Evolutionary conservation across 2,888 invertebrate species (phyloP).

Genomic region (Creontiades dilutus): DNA sequence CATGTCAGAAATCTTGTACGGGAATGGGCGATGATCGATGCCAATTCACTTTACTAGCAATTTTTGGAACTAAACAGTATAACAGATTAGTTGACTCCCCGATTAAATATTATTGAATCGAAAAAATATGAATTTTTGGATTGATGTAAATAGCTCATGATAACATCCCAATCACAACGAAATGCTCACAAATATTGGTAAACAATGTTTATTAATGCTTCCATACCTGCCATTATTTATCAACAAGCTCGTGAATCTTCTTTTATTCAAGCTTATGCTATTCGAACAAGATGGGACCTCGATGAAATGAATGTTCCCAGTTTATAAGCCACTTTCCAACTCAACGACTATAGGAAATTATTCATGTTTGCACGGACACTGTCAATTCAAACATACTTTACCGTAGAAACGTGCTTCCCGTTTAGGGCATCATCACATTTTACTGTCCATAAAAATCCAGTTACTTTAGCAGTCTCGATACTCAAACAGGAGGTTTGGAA

Average conservation of each 20-base stretch:
- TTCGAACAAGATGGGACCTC: not conserved
- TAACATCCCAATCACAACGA: no score
- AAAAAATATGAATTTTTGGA: no score
- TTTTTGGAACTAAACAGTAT: no score
- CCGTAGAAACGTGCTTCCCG: constrained; percentile 29
- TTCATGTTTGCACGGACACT: constrained; percentile 23
- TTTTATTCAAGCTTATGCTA: not conserved
- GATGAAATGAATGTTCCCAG: not conserved
- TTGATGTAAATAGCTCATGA: no score
- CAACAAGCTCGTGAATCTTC: not conserved
- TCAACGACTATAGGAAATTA: constrained; percentile 33
- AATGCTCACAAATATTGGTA: no score
- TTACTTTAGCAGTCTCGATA: constrained; percentile 4
- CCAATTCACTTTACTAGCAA: no score
- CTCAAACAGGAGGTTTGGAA: not conserved
- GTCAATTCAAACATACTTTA: constrained; percentile 38
- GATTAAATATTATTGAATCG: no score
- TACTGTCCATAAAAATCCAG: constrained; percentile 56
- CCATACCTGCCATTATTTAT: no score
- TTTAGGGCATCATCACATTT: constrained; percentile 55
- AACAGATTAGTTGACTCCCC: no score
- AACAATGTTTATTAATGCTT: no score
- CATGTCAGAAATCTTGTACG: no score
- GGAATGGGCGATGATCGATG: no score
- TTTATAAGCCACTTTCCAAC: constrained; percentile 26